Conservation (phyloP, 2,113 vertebrate genomes). For the Melanotaenia duboulayi region DNA sequence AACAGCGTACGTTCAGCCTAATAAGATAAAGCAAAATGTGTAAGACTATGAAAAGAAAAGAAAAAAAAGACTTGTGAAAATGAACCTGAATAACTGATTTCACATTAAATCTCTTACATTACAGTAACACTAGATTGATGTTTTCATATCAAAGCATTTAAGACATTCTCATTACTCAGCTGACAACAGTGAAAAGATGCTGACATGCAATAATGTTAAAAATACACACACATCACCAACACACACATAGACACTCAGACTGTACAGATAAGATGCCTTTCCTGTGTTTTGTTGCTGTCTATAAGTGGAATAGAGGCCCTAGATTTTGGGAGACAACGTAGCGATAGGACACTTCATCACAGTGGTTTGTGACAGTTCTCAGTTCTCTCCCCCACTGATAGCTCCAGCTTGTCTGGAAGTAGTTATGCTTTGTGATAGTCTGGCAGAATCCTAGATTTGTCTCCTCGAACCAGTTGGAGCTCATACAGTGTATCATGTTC, state of each 20-base stretch:
- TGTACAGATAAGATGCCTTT: slow-evolving; percentile 63
- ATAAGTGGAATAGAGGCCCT: slow-evolving; percentile 60
- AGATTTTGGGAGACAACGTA: slow-evolving; percentile 68
- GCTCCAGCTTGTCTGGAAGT: slow-evolving; percentile 74
- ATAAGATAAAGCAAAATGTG: too few species aligned
- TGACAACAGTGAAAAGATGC: slow-evolving; percentile 21
- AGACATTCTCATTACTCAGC: slow-evolving; percentile 11
- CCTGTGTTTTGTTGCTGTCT: slow-evolving; percentile 44
- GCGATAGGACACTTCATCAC: slow-evolving; percentile 76
- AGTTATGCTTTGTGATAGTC: slow-evolving; percentile 69
- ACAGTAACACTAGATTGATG: not conserved
- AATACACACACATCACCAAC: slow-evolving; percentile 42
- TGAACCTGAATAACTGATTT: not conserved
- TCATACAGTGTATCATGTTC: slow-evolving; percentile 59
- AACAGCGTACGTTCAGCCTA: too few species aligned
- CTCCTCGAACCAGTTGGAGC: slow-evolving; percentile 51
- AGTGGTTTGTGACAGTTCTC: slow-evolving; percentile 62
- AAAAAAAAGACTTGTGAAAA: not conserved
- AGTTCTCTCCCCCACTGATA: slow-evolving; percentile 63
- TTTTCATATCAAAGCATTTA: slow-evolving; percentile 17
- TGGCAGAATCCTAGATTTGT: slow-evolving; percentile 55
- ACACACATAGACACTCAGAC: slow-evolving; percentile 36
- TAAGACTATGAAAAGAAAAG: not conserved
- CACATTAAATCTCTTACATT: not conserved
- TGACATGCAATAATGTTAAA: slow-evolving; percentile 48